Percentiles rank a stretch among this genome's conserved stretches.
Conservation (phyloP, 2,888 invertebrate species). For the Ochropleura leucogaster region DNA sequence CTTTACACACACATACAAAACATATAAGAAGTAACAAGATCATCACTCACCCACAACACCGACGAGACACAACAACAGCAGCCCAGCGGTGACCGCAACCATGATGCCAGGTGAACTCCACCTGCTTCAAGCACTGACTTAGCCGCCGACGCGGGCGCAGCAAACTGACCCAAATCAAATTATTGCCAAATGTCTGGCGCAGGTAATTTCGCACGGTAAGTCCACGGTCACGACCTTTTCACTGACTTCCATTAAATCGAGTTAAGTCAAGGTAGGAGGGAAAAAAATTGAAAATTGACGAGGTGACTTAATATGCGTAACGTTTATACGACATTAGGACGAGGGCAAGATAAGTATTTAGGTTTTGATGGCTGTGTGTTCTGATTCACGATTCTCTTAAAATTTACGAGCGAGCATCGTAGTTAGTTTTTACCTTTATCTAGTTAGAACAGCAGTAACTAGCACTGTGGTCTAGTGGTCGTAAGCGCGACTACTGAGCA, state of each 20-base stretch:
- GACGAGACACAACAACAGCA: constrained; percentile 63
- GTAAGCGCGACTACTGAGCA: too few relatives aligned
- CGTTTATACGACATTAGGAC: constrained; percentile 10
- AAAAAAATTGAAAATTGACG: constrained; percentile 32
- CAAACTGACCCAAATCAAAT: constrained; percentile 72
- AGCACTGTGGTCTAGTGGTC: too few relatives aligned
- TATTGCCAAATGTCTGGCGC: constrained; percentile 76
- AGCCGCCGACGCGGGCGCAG: constrained; percentile 59
- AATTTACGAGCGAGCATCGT: neutral
- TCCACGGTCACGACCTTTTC: constrained; percentile 83
- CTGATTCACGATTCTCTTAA: neutral
- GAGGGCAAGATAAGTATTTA: constrained; percentile 15
- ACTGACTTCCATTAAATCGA: constrained; percentile 54
- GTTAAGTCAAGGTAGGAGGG: constrained; percentile 59
- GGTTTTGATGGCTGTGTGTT: neutral
- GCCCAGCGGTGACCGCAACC: constrained; percentile 63
- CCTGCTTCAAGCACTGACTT: constrained; percentile 65
- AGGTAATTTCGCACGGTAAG: constrained; percentile 82
- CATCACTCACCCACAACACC: constrained; percentile 60
- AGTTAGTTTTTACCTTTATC: neutral
- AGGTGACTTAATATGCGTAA: constrained; percentile 49
- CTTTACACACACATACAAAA: neutral
- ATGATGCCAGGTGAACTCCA: constrained; percentile 61
- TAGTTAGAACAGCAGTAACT: neutral
- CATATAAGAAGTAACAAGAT: neutral